These are phyloP conservation scores for Acronicta aceris DNA, from an alignment of 2,888 invertebrate species.

Conservation along the genomic window DNA sequence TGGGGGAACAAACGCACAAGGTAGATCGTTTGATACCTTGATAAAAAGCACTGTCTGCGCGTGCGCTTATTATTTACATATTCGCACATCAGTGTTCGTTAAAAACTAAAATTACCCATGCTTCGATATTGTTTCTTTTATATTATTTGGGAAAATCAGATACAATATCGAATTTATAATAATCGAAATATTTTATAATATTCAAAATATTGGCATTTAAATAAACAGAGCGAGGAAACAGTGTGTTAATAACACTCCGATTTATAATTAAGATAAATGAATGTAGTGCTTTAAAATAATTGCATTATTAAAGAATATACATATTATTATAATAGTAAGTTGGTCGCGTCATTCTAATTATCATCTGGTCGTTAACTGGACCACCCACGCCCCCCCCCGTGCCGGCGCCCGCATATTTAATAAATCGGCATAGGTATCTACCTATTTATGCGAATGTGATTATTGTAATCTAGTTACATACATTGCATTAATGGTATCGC, in stretches of 20 bases:
- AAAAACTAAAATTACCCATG: conserved; percentile 17
- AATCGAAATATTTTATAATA: too few species aligned
- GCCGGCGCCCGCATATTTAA: not conserved
- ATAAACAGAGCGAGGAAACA: conserved; percentile 1
- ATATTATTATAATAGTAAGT: conserved; percentile 42
- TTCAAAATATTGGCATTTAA: not conserved
- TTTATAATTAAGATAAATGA: conserved; percentile 52
- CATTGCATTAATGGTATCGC: not conserved
- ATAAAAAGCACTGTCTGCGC: not conserved
- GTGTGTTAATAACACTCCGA: conserved; percentile 41
- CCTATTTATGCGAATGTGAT: not conserved
- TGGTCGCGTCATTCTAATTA: conserved; percentile 43
- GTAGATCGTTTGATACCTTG: too few species aligned
- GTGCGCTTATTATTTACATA: not conserved
- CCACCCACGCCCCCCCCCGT: not conserved
- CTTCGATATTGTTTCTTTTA: conserved; percentile 20
- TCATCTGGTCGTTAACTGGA: conserved; percentile 16
- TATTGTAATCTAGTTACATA: not conserved
- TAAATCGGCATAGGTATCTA: not conserved
- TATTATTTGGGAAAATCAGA: too few species aligned
- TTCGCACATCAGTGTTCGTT: not conserved
- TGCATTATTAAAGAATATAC: conserved; percentile 45
- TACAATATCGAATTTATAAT: too few species aligned
- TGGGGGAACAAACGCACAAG: not conserved
- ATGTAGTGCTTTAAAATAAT: conserved; percentile 48